Conservation (phyloP, 2,797 vertebrate species). For the Gymnocypris eckloni region DNA sequence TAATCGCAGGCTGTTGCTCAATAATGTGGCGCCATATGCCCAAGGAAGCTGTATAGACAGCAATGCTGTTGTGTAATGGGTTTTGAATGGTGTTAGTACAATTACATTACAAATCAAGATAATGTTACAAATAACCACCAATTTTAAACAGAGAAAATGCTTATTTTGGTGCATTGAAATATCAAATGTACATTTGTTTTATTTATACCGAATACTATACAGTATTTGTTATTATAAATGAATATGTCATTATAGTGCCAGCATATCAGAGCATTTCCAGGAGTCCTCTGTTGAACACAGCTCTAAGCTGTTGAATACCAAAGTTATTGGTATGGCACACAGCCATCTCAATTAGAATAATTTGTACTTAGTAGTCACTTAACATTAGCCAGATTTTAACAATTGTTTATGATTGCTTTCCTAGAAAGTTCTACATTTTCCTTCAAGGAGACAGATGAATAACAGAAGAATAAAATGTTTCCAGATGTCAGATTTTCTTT, state of each 20-base stretch:
- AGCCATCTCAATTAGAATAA: not conserved
- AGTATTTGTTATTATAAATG: not conserved
- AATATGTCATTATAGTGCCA: not conserved
- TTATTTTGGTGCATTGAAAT: slow-evolving; percentile 63
- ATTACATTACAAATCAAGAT: slow-evolving; percentile 28
- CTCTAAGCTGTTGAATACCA: not conserved
- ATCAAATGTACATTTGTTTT: slow-evolving; percentile 35
- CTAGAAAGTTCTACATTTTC: slow-evolving; percentile 39
- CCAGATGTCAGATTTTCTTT: slow-evolving; percentile 71
- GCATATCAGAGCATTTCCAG: not conserved
- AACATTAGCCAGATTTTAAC: slow-evolving; percentile 20
- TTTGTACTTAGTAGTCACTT: slow-evolving; percentile 7
- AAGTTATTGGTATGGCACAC: slow-evolving; percentile 7
- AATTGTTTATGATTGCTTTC: slow-evolving; percentile 35
- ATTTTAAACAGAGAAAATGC: slow-evolving; percentile 20
- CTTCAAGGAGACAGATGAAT: slow-evolving; percentile 69
- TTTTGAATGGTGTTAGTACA: slow-evolving; percentile 28
- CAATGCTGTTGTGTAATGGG: slow-evolving; percentile 15
- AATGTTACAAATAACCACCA: not conserved
- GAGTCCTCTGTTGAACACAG: not conserved
- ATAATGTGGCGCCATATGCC: slow-evolving; percentile 14
- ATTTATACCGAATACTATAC: not conserved
- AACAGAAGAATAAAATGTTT: slow-evolving; percentile 68
- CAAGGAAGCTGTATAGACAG: not conserved
- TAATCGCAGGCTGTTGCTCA: not conserved